Evolutionary conservation across 2,888 invertebrate genomes (phyloP), one percentile per base, ranked within the genome.

Genomic region (Cactoblastis cactorum): DNA sequence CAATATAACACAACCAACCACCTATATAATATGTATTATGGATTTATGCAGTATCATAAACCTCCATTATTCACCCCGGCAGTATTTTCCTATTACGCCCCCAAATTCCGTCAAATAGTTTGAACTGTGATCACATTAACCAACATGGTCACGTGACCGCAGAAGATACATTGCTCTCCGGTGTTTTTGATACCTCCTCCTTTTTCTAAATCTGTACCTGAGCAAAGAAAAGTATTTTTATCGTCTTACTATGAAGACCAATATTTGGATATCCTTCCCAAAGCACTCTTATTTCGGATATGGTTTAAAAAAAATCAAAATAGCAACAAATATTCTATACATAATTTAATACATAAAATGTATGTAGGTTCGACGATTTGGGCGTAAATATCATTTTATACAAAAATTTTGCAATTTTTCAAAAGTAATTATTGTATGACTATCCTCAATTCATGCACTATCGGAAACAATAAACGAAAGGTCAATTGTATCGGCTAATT

Each of bases 81-180:
- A 60, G 67, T 71, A 71, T 67, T 65, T 73, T 61, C 55, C 58
- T 66, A 68, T 71, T 62, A 57, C 50, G 53, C 58, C 53, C 60
- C 65, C 66, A 62, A 65, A 41, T 65, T 62, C 63, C 61, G 63
- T 60, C 61, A 57, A 62, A 62, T 69, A 69, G 63, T 61, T 63
- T 64, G 62, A 55, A 57, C 65, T 63, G 57, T 59, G 65, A 69
- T 62, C 62, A 62, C 59, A 63, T 72, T 67, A 71, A 68, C 74
- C 71, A 71, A 71, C 75, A 74, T 69, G 68, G 65, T 65, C 84
- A 83, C 83, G 85, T 83, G 84, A 71, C 82, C 66, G 50, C 60
- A 63, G 62, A 54, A 72, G 79, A 85, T 71, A 58, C 67, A 82
- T 73, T 72, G 61, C 59, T 65, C 81, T 79, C 80, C 63, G 55